Base-by-base conservation (phyloP, 2,888 invertebrate species). In the Drosophila pseudotalamancana region DNA sequence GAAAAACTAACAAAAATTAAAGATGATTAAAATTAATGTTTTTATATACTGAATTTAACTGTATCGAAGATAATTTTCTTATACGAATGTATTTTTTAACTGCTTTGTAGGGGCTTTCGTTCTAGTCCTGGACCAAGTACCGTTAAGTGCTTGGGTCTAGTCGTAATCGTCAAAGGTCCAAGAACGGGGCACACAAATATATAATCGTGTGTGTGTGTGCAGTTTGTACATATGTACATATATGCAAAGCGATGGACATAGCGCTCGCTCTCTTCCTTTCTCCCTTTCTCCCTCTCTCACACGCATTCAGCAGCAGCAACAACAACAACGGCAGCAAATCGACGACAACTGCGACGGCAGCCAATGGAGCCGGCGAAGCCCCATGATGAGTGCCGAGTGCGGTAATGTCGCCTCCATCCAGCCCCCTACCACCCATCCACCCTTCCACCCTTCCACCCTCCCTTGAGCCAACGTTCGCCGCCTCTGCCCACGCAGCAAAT, bases 261-360 rank as follows among this genome's bases (percentile, higher is more conserved):
- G 46, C 54, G 65, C n/a, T n/a, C n/a, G n/a, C n/a, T n/a, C n/a
- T n/a, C n/a, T n/a, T n/a, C n/a, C n/a, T n/a, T n/a, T n/a, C n/a
- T n/a, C n/a, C n/a, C n/a, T n/a, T 73, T 43, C 67, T 80, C 77
- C 78, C 66, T 61, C 61, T 80, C 74, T 46, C 71, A 70, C 83
- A 83, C 77, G 66, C 70, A 60, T 59, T 37, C 46, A 27, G 19
- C 56, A 39, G 42, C 32, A 35, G 35, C 35, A 31, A 35, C 32
- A 60, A 40, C 14, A 42, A 31, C 31, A 32, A 29, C 18, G 43
- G 21, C 42, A 12, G 27, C 18, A 43, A 16, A 43, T 29, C 40
- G 42, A 35, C 50, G 35, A 53, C 49, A 62, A 25, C 31, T 21
- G 25, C 43, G 27, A 37, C 60, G 60, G 25, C 61, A 74, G 49